Conservation (phyloP, 1,140 invertebrate genomes). For the Elymnias hypermnestra region DNA sequence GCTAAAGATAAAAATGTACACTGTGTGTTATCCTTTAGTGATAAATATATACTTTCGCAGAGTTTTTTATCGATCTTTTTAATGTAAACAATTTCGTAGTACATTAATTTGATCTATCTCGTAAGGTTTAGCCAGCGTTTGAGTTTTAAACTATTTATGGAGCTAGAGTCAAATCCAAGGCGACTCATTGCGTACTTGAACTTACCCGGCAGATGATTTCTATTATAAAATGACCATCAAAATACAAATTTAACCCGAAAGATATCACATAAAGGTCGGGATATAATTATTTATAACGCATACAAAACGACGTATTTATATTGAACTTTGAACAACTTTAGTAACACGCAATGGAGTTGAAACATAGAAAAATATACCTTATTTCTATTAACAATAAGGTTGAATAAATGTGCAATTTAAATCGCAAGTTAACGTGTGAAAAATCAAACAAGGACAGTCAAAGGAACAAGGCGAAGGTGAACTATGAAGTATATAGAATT, state of each 20-base stretch:
- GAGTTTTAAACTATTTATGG: too few species aligned
- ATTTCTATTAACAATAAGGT: conserved; percentile 10
- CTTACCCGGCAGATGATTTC: too few species aligned
- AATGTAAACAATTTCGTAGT: too few species aligned
- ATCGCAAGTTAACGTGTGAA: conserved; percentile 26
- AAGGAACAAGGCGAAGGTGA: conserved; percentile 48
- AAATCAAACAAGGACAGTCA: conserved; percentile 39
- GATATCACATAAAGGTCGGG: conserved; percentile 8
- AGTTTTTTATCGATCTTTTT: too few species aligned
- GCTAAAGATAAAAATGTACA: too few species aligned
- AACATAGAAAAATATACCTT: conserved; percentile 15
- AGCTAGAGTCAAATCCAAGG: too few species aligned
- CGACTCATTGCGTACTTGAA: too few species aligned
- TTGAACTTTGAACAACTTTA: conserved; percentile 25
- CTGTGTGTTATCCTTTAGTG: too few species aligned
- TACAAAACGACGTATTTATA: conserved; percentile 12
- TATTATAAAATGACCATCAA: neutral
- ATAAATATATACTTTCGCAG: too few species aligned
- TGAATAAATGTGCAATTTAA: neutral
- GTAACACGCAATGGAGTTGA: conserved; percentile 6
- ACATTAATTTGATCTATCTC: too few species aligned
- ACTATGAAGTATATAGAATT: too few species aligned
- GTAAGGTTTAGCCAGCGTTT: too few species aligned
- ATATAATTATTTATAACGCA: neutral
- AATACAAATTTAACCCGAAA: conserved; percentile 7